A percentile compares a stretch with the other conserved stretches of the same genome.
Evolutionary conservation across 2,113 vertebrate genomes (phyloP).

Genomic region (Pterocles orientalis): DNA sequence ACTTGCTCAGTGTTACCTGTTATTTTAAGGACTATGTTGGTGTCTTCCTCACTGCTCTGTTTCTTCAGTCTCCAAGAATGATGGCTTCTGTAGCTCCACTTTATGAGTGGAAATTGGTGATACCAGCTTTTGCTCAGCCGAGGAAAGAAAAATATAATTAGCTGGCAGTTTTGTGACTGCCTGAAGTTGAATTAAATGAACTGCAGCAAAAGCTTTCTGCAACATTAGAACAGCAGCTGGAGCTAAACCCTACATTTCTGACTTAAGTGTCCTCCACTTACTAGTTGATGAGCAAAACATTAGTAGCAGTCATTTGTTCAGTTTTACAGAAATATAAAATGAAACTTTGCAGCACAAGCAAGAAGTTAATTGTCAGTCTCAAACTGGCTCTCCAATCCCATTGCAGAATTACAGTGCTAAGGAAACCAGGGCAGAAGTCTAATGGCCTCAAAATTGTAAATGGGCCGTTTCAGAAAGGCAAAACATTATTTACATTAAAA

Average conservation of each 20-base stretch:
- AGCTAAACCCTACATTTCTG: constrained; percentile 15
- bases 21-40: neutral
- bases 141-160: constrained; percentile 49
- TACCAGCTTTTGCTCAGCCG: neutral
- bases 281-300: constrained; percentile 44
- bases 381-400: neutral
- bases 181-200: constrained; percentile 71
- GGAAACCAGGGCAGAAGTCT: neutral
- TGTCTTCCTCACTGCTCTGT: neutral
- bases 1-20: neutral
- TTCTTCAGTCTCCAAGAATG: neutral
- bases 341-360: neutral
- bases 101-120: neutral
- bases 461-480: neutral
- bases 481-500: neutral
- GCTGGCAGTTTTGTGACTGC: constrained; percentile 35
- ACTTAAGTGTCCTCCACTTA: constrained; percentile 33
- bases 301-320: constrained; percentile 31
- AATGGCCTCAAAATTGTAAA: neutral
- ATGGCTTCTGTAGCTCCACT: neutral
- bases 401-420: neutral
- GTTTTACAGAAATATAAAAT: constrained; percentile 20
- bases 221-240: constrained; percentile 65
- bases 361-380: neutral
- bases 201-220: constrained; percentile 59